Evolutionary conservation across 2,797 vertebrate genomes (phyloP).

Genomic region (Pantherophis vulpinus): DNA sequence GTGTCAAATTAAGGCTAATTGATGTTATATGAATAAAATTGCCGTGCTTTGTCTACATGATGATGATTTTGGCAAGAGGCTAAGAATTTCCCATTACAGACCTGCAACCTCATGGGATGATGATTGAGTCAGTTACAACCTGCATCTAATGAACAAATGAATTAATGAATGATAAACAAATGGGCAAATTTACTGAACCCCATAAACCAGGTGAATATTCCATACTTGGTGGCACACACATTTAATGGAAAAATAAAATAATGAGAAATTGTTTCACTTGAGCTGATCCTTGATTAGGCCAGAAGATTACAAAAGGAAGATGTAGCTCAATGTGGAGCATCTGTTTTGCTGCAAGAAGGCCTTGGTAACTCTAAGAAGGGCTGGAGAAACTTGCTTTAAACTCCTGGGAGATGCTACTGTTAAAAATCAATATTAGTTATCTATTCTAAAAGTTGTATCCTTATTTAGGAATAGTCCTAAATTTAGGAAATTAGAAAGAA

Average conservation of each 20-base stretch:
- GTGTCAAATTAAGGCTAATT: background rate
- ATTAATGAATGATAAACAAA: background rate
- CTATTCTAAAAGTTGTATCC: background rate
- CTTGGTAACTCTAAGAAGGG: background rate
- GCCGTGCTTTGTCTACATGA: background rate
- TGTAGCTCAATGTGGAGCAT: background rate
- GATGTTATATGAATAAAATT: background rate
- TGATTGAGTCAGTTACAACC: background rate
- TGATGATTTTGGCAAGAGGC: background rate
- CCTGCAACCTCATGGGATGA: background rate
- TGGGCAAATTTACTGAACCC: background rate
- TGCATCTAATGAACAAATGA: background rate
- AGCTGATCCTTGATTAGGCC: background rate
- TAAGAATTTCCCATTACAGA: background rate
- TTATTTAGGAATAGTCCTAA: background rate
- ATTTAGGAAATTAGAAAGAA: background rate
- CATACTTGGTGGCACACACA: background rate
- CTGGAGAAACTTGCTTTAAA: background rate
- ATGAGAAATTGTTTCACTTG: background rate
- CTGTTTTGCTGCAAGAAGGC: background rate
- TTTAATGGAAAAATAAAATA: background rate
- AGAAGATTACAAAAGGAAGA: background rate
- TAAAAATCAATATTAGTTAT: background rate
- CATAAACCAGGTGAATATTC: background rate
- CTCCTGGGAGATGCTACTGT: background rate